These are phyloP conservation scores for Drosophila hamatofila DNA, from an alignment of 2,888 invertebrate species.

Conservation along the genomic window DNA sequence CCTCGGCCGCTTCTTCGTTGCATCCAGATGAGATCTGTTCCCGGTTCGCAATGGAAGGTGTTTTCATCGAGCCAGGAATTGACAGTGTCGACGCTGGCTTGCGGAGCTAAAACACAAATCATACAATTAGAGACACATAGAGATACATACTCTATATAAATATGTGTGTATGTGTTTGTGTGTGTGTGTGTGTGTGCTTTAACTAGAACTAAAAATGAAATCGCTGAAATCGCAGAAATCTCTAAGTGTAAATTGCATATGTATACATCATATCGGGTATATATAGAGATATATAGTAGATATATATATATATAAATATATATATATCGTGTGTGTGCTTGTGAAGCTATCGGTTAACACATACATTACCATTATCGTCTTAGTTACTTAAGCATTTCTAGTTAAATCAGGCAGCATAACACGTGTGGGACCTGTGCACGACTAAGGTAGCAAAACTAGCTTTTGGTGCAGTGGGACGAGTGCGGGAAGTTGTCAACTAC, in stretches of 20 bases:
- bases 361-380: conserved; percentile 41
- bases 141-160: no score
- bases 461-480: conserved; percentile 24
- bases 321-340: conserved; percentile 11
- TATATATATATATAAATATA: background rate
- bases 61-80: conserved; percentile 97
- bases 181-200: background rate
- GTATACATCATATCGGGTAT: background rate
- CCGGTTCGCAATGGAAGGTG: conserved; percentile 87
- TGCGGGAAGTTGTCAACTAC: background rate
- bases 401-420: conserved; percentile 6
- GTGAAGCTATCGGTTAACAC: conserved; percentile 38
- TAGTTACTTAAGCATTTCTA: conserved; percentile 8
- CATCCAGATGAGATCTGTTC: conserved; percentile 88
- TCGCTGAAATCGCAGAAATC: conserved; percentile 2
- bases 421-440: conserved; percentile 5
- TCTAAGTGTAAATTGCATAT: conserved; percentile 16
- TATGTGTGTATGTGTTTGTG: background rate
- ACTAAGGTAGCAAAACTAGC: conserved; percentile 8
- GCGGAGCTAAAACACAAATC: conserved; percentile 90
- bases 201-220: background rate
- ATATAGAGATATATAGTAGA: conserved; percentile 8
- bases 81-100: conserved; percentile 99
- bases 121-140: background rate
- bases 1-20: conserved; percentile 94